Conservation (phyloP, 1,140 invertebrate species). For the Telenomus remus region DNA sequence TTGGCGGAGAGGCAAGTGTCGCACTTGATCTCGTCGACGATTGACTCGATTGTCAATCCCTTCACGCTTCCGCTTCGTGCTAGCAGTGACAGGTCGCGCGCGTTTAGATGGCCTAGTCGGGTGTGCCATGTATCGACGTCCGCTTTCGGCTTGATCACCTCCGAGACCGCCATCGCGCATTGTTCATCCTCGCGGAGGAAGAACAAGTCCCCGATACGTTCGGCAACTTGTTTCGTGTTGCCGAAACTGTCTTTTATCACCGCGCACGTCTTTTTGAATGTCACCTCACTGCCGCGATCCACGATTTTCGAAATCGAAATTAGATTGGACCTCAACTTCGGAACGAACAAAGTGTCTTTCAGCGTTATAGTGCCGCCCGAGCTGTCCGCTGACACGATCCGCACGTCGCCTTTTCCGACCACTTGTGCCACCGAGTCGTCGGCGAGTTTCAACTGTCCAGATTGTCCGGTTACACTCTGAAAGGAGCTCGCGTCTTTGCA, state of each 20-base stretch:
- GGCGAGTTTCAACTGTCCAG: background rate
- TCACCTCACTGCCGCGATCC: constrained; percentile 3
- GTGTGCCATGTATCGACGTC: constrained; percentile 3
- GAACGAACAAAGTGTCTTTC: background rate
- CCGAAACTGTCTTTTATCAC: background rate
- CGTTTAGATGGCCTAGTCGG: background rate
- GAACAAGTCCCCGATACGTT: constrained; percentile 3
- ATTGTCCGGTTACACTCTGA: too few species aligned
- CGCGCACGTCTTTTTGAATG: background rate
- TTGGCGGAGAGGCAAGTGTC: background rate
- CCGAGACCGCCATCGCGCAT: constrained; percentile 1
- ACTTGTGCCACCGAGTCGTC: background rate
- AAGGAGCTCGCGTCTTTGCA: background rate
- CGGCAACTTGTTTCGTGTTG: constrained; percentile 1
- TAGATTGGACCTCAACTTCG: background rate
- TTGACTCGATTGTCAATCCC: background rate
- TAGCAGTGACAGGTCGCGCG: background rate
- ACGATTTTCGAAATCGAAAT: constrained; percentile 6
- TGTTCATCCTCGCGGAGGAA: constrained; percentile 3
- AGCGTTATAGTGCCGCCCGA: background rate
- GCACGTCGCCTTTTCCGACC: background rate
- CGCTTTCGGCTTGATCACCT: background rate
- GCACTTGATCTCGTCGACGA: background rate
- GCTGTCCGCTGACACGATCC: background rate
- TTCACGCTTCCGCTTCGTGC: background rate